Base-by-base conservation (phyloP, 2,888 invertebrate genomes). In the Tipula unca region DNA sequence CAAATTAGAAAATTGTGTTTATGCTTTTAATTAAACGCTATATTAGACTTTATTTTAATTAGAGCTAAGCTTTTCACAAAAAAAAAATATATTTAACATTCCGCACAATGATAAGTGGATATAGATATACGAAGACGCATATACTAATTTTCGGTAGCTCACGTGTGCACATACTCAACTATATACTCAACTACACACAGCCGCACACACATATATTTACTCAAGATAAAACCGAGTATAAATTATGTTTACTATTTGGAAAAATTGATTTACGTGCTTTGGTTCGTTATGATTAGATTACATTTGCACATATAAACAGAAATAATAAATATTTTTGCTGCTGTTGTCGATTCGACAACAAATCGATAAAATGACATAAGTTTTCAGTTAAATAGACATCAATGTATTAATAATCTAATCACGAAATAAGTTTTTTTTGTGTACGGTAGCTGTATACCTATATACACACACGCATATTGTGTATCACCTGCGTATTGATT, bases 241-340 rank as follows among this genome's bases (percentile, higher is more conserved):
- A 69, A 69, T 69, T 69, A 69, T 69, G 25, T 69, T 69, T 69
- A 69, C 69, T 69, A 69, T 69, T 69, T 25, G 25, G 13, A 69
- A 69, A 69, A 69, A 69, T 69, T 69, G 69, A 69, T 69, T 69
- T 69, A 69, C 69, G 69, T 69, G 69, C 69, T 69, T 69, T 69
- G 69, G 69, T 69, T 69, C 25, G 25, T 0, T 69, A 69, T 69
- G 69, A 69, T 25, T 69, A 69, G 69, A 69, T 69, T 69, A 69
- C 69, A 69, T 69, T n/a, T 48, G 8, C 69, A 25, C 6, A 25
- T 10, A 69, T 10, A 25, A 69, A 69, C n/a, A 48, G n/a, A n/a
- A n/a, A n/a, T n/a, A 54, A 54, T 6, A 54, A 54, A 54, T 54
- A 54, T 69, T 20, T 20, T 48, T 69, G 69, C 25, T 69, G 25